Percentiles rank a stretch among this genome's conserved stretches.
phyloP scores from a whole-genome alignment of 2,113 vertebrate genomes.

The Mormoops blainvillei region DNA sequence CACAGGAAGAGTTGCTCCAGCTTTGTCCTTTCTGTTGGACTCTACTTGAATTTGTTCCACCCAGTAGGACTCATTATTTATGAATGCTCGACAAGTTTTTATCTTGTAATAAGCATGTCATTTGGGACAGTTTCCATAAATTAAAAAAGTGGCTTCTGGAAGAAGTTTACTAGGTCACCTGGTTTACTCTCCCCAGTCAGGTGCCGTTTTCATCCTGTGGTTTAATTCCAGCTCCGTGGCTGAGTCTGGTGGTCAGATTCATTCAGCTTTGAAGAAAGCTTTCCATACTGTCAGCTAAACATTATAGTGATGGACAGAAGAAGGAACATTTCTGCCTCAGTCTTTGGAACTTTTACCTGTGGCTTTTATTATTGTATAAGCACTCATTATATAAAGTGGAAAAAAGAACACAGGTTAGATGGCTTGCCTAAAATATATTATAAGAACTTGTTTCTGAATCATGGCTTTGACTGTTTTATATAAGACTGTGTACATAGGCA shows the following conservation, averaged over 20 bases:
- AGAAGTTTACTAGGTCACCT: background rate
- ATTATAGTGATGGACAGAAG: background rate
- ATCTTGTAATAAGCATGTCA: background rate
- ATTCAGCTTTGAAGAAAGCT: background rate
- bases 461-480: background rate
- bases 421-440: background rate
- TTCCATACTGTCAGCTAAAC: background rate
- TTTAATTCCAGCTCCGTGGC: background rate
- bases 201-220: background rate
- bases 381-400: background rate
- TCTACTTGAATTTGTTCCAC: background rate
- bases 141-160: background rate
- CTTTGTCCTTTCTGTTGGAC: background rate
- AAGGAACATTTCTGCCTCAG: background rate
- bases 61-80: background rate
- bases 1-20: fast-evolving
- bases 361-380: background rate
- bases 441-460: background rate
- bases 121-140: background rate
- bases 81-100: background rate
- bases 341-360: background rate
- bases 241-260: background rate
- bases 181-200: background rate
- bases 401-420: background rate
- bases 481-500: background rate